Evolutionary conservation across 2,797 vertebrate species (phyloP).

Genomic region (Poeciliopsis paucimaculata): DNA sequence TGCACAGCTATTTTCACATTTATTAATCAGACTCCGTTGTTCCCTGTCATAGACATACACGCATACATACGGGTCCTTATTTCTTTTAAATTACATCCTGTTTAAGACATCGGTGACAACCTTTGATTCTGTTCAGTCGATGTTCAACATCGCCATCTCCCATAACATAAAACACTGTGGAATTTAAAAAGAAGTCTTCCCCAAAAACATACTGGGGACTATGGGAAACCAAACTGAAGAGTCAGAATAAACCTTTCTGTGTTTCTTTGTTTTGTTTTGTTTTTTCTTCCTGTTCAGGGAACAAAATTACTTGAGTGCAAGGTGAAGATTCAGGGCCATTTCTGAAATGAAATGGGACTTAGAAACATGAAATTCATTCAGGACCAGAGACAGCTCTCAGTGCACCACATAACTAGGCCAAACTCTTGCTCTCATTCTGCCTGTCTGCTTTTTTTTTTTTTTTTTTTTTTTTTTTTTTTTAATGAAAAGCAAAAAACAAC

Average conservation of each 20-base stretch:
- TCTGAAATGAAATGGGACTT: conserved; percentile 25
- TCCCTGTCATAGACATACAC: neutral
- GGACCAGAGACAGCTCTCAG: conserved; percentile 77
- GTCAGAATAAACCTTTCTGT: neutral
- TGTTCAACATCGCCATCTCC: neutral
- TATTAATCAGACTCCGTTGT: neutral
- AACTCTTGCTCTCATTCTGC: conserved; percentile 45
- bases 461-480: too few species aligned
- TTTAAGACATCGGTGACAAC: neutral
- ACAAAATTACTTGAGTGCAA: conserved; percentile 33
- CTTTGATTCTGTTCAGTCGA: neutral
- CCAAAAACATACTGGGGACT: neutral
- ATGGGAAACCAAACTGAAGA: conserved; percentile 11
- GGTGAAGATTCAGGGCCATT: conserved; percentile 23
- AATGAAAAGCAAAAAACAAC: too few species aligned
- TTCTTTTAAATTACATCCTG: neutral
- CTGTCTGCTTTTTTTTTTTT: too few species aligned
- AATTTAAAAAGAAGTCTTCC: neutral
- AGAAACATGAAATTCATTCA: conserved; percentile 59
- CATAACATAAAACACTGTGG: neutral
- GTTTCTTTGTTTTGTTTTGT: conserved; percentile 30
- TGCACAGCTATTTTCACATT: neutral
- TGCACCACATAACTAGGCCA: conserved; percentile 44
- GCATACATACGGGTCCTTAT: neutral
- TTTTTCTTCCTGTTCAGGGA: conserved; percentile 20